Evolutionary conservation across 1,140 invertebrate species (phyloP).

Genomic region (Euschistus heros): DNA sequence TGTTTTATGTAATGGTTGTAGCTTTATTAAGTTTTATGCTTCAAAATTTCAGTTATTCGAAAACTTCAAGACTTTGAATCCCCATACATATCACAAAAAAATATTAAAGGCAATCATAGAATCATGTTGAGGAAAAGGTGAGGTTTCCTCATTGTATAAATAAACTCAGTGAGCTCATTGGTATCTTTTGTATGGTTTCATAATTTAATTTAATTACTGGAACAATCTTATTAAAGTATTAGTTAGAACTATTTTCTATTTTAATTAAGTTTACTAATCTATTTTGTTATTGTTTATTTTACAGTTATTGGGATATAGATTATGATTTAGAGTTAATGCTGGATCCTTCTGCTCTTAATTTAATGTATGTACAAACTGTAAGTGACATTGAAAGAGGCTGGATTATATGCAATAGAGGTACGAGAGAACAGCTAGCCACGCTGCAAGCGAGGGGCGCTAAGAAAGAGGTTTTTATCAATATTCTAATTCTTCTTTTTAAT

Average conservation of each 20-base stretch:
- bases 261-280: too few species aligned
- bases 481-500: too few species aligned
- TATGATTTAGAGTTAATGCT: slow-evolving; percentile 72
- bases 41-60: slow-evolving; percentile 53
- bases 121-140: slow-evolving; percentile 67
- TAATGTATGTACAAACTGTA: slow-evolving; percentile 78
- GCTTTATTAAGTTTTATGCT: slow-evolving; percentile 22
- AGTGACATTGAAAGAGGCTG: slow-evolving; percentile 77
- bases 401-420: slow-evolving; percentile 61
- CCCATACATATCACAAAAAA: slow-evolving; percentile 78
- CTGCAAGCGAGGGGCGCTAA: slow-evolving; percentile 66
- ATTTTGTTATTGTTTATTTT: slow-evolving; percentile 30
- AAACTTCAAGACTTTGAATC: slow-evolving; percentile 93
- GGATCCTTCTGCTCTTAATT: slow-evolving; percentile 69
- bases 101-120: slow-evolving; percentile 47
- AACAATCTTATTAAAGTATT: too few species aligned
- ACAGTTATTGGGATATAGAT: slow-evolving; percentile 77
- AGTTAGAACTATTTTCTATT: too few species aligned
- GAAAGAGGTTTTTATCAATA: slow-evolving; percentile 51
- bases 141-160: slow-evolving; percentile 19
- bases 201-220: too few species aligned
- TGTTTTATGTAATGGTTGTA: slow-evolving; percentile 18
- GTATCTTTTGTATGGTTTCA: too few species aligned
- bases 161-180: too few species aligned
- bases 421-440: slow-evolving; percentile 52